These are phyloP conservation scores for Thinocorus orbignyianus DNA, from an alignment of 2,113 vertebrate species.

Conservation along the genomic window DNA sequence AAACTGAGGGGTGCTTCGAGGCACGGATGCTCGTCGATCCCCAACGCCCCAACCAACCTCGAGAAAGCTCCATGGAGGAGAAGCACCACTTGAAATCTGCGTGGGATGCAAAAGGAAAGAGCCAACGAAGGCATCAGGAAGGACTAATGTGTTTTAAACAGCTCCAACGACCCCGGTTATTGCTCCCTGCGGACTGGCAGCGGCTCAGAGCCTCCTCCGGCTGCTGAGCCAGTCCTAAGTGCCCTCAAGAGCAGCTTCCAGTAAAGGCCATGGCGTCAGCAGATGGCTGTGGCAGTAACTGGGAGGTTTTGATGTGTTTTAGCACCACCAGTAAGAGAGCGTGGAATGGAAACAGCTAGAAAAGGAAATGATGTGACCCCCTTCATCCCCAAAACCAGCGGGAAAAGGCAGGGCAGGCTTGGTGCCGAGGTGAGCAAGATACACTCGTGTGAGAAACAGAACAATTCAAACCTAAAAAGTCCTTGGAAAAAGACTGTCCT, in stretches of 20 bases:
- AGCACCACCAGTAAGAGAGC: background rate
- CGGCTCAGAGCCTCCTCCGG: background rate
- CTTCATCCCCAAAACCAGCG: background rate
- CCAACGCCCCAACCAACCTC: background rate
- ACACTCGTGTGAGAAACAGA: background rate
- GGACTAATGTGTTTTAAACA: background rate
- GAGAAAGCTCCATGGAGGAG: background rate
- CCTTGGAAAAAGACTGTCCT: fast-evolving
- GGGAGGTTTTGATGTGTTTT: background rate
- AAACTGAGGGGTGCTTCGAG: background rate
- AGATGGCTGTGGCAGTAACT: background rate
- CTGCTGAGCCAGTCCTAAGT: background rate
- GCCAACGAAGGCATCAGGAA: background rate
- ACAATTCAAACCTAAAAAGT: background rate
- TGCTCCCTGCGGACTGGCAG: background rate
- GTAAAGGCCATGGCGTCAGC: background rate
- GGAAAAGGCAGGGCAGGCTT: background rate
- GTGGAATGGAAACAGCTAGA: background rate
- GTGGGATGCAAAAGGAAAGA: background rate
- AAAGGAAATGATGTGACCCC: background rate
- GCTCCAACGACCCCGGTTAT: background rate
- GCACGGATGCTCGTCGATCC: fast-evolving
- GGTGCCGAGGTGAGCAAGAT: fast-evolving
- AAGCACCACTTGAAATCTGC: background rate
- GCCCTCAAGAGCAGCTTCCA: background rate